These are phyloP conservation scores for Morone saxatilis DNA, from an alignment of 2,113 vertebrate genomes.

Conservation along the genomic window DNA sequence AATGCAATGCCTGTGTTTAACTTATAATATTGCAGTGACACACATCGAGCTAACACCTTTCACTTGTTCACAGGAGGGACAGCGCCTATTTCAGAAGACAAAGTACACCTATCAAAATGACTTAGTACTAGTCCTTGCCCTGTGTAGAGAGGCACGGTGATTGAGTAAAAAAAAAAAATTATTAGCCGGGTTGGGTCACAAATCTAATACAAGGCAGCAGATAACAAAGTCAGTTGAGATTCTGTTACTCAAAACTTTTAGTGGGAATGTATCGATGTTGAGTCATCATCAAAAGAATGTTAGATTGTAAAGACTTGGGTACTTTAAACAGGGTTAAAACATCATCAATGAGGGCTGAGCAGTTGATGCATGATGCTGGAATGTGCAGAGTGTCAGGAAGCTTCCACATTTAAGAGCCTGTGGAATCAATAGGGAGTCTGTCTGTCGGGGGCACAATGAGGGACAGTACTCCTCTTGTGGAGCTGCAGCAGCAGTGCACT, in stretches of 20 bases:
- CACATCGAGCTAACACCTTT: conserved; percentile 34
- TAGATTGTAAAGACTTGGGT: conserved; percentile 18
- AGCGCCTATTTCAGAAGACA: conserved; percentile 36
- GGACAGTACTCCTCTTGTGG: conserved; percentile 32
- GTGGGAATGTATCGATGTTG: conserved; percentile 60
- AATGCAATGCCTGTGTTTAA: conserved; percentile 20
- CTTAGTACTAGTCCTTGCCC: conserved; percentile 24
- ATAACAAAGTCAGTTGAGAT: conserved; percentile 9
- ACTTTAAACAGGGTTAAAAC: conserved; percentile 35
- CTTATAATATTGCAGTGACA: conserved; percentile 28
- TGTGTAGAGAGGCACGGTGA: conserved; percentile 43
- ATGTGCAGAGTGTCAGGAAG: conserved; percentile 34
- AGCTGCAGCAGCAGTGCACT: conserved; percentile 62
- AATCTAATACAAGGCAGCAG: conserved; percentile 30
- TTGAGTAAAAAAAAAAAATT: conserved; percentile 4
- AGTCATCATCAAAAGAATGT: conserved; percentile 27
- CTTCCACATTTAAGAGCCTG: conserved; percentile 20
- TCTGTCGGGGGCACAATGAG: conserved; percentile 19
- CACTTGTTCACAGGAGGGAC: conserved; percentile 32
- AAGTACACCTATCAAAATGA: conserved; percentile 34
- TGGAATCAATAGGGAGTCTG: conserved; percentile 26
- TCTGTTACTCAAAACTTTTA: conserved; percentile 33
- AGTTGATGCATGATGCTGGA: conserved; percentile 37
- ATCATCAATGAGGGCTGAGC: conserved; percentile 24
- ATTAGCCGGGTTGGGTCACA: conserved; percentile 16